Percentiles rank a stretch among this genome's conserved stretches.
Evolutionary conservation across 2,113 vertebrate species (phyloP).

Genomic region (Lanius ludovicianus): DNA sequence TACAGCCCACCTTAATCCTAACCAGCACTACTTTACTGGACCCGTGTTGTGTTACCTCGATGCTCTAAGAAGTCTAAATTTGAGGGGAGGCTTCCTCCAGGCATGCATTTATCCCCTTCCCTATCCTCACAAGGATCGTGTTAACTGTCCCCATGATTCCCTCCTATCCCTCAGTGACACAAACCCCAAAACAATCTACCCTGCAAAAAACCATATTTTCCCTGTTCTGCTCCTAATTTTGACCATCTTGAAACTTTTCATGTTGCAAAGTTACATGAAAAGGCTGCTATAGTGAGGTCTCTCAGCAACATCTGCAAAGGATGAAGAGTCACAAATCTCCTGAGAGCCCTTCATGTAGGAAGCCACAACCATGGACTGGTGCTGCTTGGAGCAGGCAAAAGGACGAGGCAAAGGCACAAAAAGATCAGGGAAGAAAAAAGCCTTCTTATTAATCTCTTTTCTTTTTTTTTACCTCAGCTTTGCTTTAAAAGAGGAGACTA

Average conservation of each 20-base stretch:
- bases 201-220: accelerated
- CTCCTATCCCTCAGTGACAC: neutral
- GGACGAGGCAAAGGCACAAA: neutral
- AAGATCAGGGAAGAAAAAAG: neutral
- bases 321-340: neutral
- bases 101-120: neutral
- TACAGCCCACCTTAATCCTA: neutral
- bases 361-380: neutral
- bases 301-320: neutral
- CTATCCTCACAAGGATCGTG: neutral
- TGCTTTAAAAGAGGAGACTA: neutral
- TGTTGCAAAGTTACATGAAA: neutral
- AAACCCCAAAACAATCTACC: neutral
- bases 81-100: neutral
- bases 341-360: neutral
- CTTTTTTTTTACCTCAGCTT: neutral
- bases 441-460: neutral
- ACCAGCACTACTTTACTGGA: neutral
- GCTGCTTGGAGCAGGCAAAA: neutral
- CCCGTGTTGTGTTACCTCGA: neutral
- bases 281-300: neutral
- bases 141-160: neutral
- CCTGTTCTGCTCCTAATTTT: neutral
- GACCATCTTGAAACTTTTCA: neutral
- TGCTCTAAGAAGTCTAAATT: neutral